Evolutionary conservation across 2,113 vertebrate species (phyloP).

Genomic region (Gallinago paraguaiae): DNA sequence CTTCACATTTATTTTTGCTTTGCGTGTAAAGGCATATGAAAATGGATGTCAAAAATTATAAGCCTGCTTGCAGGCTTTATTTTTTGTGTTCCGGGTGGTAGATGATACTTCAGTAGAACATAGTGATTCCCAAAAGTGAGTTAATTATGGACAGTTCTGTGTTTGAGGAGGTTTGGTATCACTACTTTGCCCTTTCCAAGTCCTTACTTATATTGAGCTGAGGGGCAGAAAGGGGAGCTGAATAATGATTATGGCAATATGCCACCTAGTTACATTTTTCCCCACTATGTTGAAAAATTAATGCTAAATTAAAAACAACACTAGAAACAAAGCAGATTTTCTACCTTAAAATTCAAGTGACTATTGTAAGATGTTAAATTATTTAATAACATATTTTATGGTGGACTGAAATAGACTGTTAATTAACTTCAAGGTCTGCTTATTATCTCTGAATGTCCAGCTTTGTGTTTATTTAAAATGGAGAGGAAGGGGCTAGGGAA

Average conservation of each 20-base stretch:
- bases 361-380: neutral
- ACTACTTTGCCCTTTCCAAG: neutral
- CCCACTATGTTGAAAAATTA: neutral
- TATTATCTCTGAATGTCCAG: neutral
- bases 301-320: neutral
- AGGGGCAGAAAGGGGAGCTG: neutral
- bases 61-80: neutral
- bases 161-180: neutral
- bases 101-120: neutral
- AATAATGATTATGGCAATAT: neutral
- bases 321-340: neutral
- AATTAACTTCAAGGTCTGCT: neutral
- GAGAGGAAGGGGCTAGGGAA: neutral
- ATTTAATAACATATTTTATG: neutral
- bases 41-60: neutral
- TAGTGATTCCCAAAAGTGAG: neutral
- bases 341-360: neutral
- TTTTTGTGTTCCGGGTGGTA: neutral
- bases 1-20: neutral
- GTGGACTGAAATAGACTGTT: neutral
- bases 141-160: neutral
- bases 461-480: neutral
- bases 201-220: neutral
- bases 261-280: neutral
- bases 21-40: neutral